Evolutionary conservation across 2,888 invertebrate genomes (phyloP).

Genomic region (Trissoscelio sp.): DNA sequence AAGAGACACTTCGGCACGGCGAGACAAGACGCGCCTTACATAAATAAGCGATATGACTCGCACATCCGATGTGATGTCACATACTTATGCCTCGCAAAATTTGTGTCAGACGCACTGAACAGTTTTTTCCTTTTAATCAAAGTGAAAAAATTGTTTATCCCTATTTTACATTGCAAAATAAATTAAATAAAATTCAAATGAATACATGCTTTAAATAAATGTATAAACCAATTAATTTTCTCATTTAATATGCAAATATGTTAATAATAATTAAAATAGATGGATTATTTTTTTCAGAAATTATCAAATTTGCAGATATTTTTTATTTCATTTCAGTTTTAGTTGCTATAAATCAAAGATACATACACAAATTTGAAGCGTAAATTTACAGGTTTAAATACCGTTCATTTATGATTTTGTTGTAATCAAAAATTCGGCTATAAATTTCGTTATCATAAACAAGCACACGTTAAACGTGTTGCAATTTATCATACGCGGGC

Average conservation of each 20-base stretch:
- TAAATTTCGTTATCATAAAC: slow-evolving; percentile 10
- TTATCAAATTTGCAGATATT: too few species aligned
- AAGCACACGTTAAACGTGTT: neutral
- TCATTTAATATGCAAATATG: too few species aligned
- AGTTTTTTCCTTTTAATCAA: neutral
- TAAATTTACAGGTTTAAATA: slow-evolving; percentile 17
- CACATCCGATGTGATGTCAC: slow-evolving; percentile 41
- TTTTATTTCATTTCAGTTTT: too few species aligned
- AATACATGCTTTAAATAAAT: too few species aligned
- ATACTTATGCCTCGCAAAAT: slow-evolving; percentile 25
- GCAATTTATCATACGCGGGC: neutral
- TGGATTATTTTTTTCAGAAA: too few species aligned
- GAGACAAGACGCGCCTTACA: slow-evolving; percentile 65
- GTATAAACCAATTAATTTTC: too few species aligned
- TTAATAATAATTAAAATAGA: too few species aligned
- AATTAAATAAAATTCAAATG: too few species aligned
- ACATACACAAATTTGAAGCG: neutral
- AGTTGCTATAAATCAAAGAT: neutral
- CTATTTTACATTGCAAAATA: neutral
- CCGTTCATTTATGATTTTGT: slow-evolving; percentile 9
- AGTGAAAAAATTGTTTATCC: neutral
- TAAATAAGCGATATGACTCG: slow-evolving; percentile 60
- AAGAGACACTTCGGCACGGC: slow-evolving; percentile 76
- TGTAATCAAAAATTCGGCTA: slow-evolving; percentile 13
- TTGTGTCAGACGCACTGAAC: slow-evolving; percentile 22